Percentiles rank a stretch among this genome's conserved stretches.
Evolutionary conservation across 1,140 invertebrate species (phyloP).

Genomic region (Trissolcus basalis): DNA sequence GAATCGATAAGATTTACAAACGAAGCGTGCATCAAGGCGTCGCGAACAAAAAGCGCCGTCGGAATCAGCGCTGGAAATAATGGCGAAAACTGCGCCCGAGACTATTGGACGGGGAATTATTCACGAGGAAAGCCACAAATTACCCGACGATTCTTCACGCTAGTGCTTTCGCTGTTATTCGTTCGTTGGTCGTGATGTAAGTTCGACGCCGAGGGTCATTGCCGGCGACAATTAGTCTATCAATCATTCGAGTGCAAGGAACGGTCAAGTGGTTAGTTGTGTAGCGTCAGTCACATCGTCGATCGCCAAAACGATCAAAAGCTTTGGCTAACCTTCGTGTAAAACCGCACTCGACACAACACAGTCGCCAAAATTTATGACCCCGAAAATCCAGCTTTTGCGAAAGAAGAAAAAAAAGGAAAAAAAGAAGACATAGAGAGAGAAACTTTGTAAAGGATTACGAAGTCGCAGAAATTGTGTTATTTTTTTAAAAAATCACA

Average conservation of each 20-base stretch:
- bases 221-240: slow-evolving; percentile 71
- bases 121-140: slow-evolving; percentile 55
- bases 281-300: slow-evolving; percentile 74
- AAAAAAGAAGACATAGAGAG: no score
- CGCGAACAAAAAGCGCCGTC: slow-evolving; percentile 17
- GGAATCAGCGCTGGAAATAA: slow-evolving; percentile 15
- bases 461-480: no score
- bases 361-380: slow-evolving; percentile 68
- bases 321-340: slow-evolving; percentile 70
- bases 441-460: no score
- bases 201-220: slow-evolving; percentile 41
- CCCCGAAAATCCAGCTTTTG: slow-evolving; percentile 26
- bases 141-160: slow-evolving; percentile 29
- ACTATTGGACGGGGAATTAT: slow-evolving; percentile 31
- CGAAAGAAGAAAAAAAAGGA: slow-evolving; percentile 10
- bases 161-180: slow-evolving; percentile 42
- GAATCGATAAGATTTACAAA: slow-evolving; percentile 42
- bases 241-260: slow-evolving; percentile 69
- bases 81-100: slow-evolving; percentile 11
- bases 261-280: slow-evolving; percentile 77
- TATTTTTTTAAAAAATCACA: no score
- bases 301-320: slow-evolving; percentile 69
- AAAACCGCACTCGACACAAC: slow-evolving; percentile 54
- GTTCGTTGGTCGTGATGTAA: slow-evolving; percentile 39
- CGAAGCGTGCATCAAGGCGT: slow-evolving; percentile 14